A percentile compares a stretch with the other conserved stretches of the same genome.
These are phyloP conservation scores for Nephotettix cincticeps DNA, from an alignment of 1,140 invertebrate genomes.

Conservation along the genomic window DNA sequence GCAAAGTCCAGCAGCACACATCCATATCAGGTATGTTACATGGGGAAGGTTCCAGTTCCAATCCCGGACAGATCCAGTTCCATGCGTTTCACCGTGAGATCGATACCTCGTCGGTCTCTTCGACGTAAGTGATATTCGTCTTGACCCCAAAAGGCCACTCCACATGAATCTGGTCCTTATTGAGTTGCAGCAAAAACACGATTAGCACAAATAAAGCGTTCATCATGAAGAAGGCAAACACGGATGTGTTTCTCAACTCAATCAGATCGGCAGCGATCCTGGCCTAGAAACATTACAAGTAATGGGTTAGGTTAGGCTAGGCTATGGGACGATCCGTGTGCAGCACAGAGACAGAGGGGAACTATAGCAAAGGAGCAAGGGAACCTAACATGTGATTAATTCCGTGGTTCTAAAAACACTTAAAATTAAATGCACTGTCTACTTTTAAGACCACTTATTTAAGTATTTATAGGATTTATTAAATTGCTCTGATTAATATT, in stretches of 20 bases:
- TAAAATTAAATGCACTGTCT: no score
- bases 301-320: background rate
- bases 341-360: background rate
- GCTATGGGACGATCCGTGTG: background rate
- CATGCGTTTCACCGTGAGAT: background rate
- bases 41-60: conserved; percentile 11
- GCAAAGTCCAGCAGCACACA: no score
- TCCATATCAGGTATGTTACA: conserved; percentile 14
- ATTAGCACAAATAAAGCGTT: conserved; percentile 99
- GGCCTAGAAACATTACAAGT: conserved; percentile 62
- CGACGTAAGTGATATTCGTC: conserved; percentile 90
- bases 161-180: conserved; percentile 94
- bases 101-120: conserved; percentile 82
- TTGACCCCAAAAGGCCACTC: conserved; percentile 92
- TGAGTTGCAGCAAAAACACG: conserved; percentile 96
- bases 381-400: no score
- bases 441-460: no score
- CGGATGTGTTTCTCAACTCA: conserved; percentile 93
- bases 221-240: conserved; percentile 98
- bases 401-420: no score
- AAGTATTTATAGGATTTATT: no score
- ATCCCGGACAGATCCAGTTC: background rate
- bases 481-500: no score
- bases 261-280: conserved; percentile 84
- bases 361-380: no score